Evolutionary conservation across 2,888 invertebrate species (phyloP), one percentile per base, ranked within the genome.

Genomic region (Azorinus chamasolen): DNA sequence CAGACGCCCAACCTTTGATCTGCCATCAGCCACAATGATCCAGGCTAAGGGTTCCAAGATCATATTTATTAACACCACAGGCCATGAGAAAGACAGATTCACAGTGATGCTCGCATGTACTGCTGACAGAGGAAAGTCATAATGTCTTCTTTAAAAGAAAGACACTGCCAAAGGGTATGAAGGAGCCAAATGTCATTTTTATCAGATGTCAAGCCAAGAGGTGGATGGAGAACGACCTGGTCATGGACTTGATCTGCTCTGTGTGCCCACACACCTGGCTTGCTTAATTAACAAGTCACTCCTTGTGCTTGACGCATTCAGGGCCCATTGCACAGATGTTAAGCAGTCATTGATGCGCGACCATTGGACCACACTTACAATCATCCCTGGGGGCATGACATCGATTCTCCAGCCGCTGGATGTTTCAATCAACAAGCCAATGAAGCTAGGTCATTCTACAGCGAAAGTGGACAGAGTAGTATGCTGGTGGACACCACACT

Each of bases 1-100:
- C 59, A 65, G 54, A 65, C 50, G 16, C 66, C 59, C 70, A 16
- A 68, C 62, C n/a, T 66, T 74, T 50, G 76, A 76, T 41, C 14
- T 79, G 18, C 78, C 66, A 20, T 12, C 27, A 14, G 20, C 43
- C 8, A 66, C 70, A 10, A 48, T 10, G 5, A 10, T 32, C 32
- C 4, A 32, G 0, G 27, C 27, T 5, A 66, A 57, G 14, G 68
- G 62, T 1, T 6, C 32, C 0, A 73, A 51, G 43, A 27, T 58
- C 6, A 41, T 77, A 3, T 39, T 22, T 27, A 68, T 75, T 2
- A 46, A 46, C 18, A 74, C 74, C 27, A 73, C 65, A 2, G 64
- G 73, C 14, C 70, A 74, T 32, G 58, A 81, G 41, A 75, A 77
- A 45, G 69, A 74, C 50, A n/a, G 25, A 12, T 46, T 46, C 50